These are phyloP conservation scores for Eublepharis macularius DNA, from an alignment of 2,113 vertebrate species.

Conservation along the genomic window DNA sequence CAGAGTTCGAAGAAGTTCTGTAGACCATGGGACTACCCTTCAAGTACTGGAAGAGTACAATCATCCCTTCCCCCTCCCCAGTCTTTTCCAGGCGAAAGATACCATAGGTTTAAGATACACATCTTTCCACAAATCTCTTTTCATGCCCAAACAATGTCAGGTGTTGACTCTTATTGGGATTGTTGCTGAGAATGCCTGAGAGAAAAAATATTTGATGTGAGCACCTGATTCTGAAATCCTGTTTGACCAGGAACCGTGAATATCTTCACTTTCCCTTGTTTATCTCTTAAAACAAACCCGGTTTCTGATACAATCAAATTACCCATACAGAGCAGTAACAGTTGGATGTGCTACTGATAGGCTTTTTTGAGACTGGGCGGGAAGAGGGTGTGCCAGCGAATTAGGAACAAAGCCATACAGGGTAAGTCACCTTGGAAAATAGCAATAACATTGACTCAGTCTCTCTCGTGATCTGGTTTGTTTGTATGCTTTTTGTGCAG, in stretches of 20 bases:
- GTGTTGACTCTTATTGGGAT: no score
- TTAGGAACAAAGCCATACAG: background rate
- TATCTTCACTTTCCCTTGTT: background rate
- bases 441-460: conserved; percentile 21
- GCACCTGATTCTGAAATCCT: background rate
- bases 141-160: no score
- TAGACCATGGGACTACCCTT: no score
- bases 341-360: background rate
- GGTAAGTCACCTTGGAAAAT: background rate
- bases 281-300: background rate
- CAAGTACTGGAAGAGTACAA: no score
- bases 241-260: background rate
- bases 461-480: conserved; percentile 5
- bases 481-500: background rate
- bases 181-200: background rate
- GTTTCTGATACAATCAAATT: background rate
- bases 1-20: no score
- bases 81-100: no score
- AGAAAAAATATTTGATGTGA: background rate
- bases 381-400: background rate
- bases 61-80: no score
- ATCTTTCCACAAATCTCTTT: no score
- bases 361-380: background rate
- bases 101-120: no score
- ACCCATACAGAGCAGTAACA: background rate